Evolutionary conservation across 1,140 invertebrate genomes (phyloP), one percentile per base, ranked within the genome.

Genomic region (Nasonia longicornis): DNA sequence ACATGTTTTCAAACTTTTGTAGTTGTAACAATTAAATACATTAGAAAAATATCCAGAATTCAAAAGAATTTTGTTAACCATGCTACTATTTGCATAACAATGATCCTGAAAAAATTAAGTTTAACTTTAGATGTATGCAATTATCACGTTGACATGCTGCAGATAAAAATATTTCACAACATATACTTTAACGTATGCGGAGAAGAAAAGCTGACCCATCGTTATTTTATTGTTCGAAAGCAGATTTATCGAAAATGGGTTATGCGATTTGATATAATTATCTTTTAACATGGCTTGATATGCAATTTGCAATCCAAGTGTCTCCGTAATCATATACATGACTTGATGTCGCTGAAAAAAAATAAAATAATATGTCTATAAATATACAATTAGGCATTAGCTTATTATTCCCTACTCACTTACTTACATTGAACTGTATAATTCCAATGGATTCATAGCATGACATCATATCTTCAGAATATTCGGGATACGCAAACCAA

Each of bases 281-380:
- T 76, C 76, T 29, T 29, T 20, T 10, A 48, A 20, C 42, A 77
- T 77, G 10, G 64, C 76, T 69, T 66, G 26, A 26, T 77, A 77
- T 14, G 76, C 76, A 26, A 69, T 77, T 29, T 63, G 63, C 14
- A 69, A 22, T 10, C 76, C 76, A 16, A 77, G 26, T 14, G 7
- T 69, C 45, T 67, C 63, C 4, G 76, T 48, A 26, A 69, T 77
- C 20, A 77, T 42, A 35, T 31, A 22, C 1, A 3, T 29, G 16
- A 63, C 6, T 75, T 75, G 31, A 38, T 71, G 3, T 2, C 69
- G 11, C 69, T 71, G 16, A 71, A 71, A 71, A n/a, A 20, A 14
- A 14, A 26, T 14, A 70, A 7, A 35, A 70, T 70, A 7, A 35
- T 20, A 11, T 26, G 0, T 42, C 8, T 42, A 26, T 66, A 26